A percentile compares a stretch with the other conserved stretches of the same genome.
phyloP scores from a whole-genome alignment of 2,888 invertebrate genomes.

The Stramonita haemastoma region DNA sequence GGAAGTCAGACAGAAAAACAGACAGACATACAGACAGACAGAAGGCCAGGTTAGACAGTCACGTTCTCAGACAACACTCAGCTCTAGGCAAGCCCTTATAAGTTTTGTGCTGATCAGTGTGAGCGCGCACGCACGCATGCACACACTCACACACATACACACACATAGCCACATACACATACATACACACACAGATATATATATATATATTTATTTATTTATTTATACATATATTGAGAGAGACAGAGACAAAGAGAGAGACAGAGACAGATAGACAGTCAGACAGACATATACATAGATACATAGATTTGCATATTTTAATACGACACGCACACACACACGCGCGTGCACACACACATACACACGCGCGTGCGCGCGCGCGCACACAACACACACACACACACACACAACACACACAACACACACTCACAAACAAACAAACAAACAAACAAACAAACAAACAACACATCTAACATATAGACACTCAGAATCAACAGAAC shows the following conservation, averaged over 20 bases:
- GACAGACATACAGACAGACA: no score
- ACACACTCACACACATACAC: background rate
- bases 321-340: background rate
- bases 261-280: background rate
- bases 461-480: background rate
- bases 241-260: background rate
- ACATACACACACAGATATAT: background rate
- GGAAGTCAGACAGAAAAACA: no score
- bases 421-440: background rate
- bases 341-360: background rate
- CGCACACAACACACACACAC: background rate
- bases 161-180: background rate
- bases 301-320: background rate
- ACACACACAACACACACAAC: background rate
- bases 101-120: no score
- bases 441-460: background rate
- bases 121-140: background rate
- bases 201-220: background rate
- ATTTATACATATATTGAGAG: background rate
- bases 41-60: no score
- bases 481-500: no score
- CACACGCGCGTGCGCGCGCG: background rate
- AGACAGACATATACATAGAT: background rate
- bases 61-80: no score
- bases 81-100: no score